Base-by-base conservation (phyloP, 2,888 invertebrate species). In the Drosophila emarginata region DNA sequence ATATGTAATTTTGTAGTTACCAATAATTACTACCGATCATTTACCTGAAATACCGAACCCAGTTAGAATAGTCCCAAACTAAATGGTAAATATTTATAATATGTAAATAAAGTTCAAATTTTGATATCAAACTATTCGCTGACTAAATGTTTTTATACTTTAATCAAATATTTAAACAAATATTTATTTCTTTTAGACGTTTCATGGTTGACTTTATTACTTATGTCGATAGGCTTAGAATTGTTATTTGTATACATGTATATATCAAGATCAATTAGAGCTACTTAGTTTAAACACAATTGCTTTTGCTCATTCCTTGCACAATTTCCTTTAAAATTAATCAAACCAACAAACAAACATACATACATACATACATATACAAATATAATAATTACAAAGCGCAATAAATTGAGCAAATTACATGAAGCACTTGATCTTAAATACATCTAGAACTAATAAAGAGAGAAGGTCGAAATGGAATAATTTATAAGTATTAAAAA, bases 211-310 rank as follows among this genome's bases (percentile, higher is more conserved):
- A 64, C 45, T 72, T 18, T 58, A 23, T 53, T 61, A 52, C 64
- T 72, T 71, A 71, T 57, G 21, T 45, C 12, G 40, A 26, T 71
- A 71, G 50, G 57, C 53, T 64, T 72, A 64, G 59, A 72, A 53
- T 37, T 63, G 60, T 65, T 60, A 61, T 26, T 26, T 45, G 23
- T 61, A 36, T 58, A 66, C 62, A 60, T 72, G 56, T 65, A 58
- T 64, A 53, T 62, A 61, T 80, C 64, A 80, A 73, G 32, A 64
- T 81, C 53, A 74, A 74, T 80, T 84, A 82, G 72, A 67, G 67
- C 82, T 83, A 83, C 85, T 87, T 87, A 74, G 59, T 58, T 83
- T 78, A 83, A 80, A 86, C 84, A 86, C 72, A 71, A 71, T 80
- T 80, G 67, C 80, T 83, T 80, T 70, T 74, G 74, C 79, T 78